These are phyloP conservation scores for Callipepla squamata DNA, from an alignment of 2,113 vertebrate genomes.

Conservation along the genomic window DNA sequence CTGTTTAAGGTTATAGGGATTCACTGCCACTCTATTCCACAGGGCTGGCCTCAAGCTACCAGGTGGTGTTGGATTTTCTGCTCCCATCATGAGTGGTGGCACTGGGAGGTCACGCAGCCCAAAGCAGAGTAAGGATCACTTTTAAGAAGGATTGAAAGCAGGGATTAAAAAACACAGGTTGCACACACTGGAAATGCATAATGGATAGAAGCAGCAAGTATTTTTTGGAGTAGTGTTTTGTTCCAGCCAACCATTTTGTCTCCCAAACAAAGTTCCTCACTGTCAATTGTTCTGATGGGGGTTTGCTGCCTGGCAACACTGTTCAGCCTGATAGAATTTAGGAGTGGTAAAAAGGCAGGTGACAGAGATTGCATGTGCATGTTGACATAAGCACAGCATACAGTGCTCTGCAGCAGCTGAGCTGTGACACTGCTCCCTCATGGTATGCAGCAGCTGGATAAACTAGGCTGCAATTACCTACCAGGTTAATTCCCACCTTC, in stretches of 20 bases:
- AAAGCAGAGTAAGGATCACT: not conserved
- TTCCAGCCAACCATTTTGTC: not conserved
- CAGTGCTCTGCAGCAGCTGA: not conserved
- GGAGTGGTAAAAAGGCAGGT: not conserved
- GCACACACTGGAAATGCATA: not conserved
- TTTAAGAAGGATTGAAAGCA: not conserved
- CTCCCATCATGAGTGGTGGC: not conserved
- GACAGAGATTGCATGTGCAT: not conserved
- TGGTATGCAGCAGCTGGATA: conserved; percentile 10
- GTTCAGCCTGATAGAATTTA: not conserved
- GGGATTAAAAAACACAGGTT: not conserved
- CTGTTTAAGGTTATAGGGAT: not conserved
- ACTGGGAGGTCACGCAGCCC: not conserved
- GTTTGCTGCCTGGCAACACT: not conserved
- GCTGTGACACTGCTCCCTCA: not conserved
- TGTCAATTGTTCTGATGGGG: accelerated
- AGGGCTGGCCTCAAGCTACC: not conserved
- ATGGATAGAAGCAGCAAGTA: not conserved
- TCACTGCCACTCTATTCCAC: not conserved
- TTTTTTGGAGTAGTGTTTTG: not conserved
- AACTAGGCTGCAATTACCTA: conserved; percentile 24
- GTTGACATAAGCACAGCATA: not conserved
- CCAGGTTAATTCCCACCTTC: not conserved
- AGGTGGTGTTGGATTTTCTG: not conserved
- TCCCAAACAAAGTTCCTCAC: not conserved